A percentile compares a stretch with the other conserved stretches of the same genome.
phyloP scores from a whole-genome alignment of 1,140 invertebrate species.

The Phocides pigmalion region DNA sequence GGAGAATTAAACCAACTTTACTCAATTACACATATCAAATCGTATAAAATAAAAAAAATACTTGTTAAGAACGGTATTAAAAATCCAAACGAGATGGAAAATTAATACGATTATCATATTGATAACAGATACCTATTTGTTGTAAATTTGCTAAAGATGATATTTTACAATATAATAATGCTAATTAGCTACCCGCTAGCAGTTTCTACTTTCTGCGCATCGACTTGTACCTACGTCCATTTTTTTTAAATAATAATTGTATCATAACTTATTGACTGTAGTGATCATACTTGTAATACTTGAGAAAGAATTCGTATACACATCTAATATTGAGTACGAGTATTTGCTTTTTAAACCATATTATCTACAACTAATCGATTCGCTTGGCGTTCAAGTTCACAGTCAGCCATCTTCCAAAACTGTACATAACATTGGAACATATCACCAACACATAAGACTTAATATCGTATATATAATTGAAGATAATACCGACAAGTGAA shows the following conservation, averaged over 20 bases:
- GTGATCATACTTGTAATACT: neutral
- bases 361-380: neutral
- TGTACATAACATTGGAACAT: constrained; percentile 6
- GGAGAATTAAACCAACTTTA: neutral
- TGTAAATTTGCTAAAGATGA: neutral
- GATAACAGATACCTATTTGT: too few species aligned
- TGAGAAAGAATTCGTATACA: neutral
- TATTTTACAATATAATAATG: neutral
- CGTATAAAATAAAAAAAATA: too few species aligned
- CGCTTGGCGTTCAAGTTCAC: neutral
- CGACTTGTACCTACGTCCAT: neutral
- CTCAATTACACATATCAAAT: neutral
- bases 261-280: neutral
- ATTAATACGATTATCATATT: too few species aligned
- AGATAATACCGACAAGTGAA: constrained; percentile 7
- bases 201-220: neutral
- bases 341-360: neutral
- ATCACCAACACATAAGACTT: neutral
- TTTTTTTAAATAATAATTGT: neutral
- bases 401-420: neutral
- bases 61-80: too few species aligned
- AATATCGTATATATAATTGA: neutral
- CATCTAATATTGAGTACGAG: neutral
- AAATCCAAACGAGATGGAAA: too few species aligned
- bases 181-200: too few species aligned